These are phyloP conservation scores for Hiodon tergisus DNA, from an alignment of 2,113 vertebrate genomes.

Conservation along the genomic window DNA sequence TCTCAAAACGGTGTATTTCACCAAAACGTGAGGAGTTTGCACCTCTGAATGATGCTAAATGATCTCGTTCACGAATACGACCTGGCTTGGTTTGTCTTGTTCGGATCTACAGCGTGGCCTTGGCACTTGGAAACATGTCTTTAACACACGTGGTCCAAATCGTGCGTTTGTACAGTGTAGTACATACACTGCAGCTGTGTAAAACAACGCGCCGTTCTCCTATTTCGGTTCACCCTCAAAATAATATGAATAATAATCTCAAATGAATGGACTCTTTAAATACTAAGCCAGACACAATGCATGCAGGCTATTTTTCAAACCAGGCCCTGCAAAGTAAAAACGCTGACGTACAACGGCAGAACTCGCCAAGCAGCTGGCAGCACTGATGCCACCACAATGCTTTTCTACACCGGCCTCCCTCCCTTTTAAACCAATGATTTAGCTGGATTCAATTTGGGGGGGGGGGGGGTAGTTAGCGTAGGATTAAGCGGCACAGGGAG, in stretches of 20 bases:
- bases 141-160: too few relatives aligned
- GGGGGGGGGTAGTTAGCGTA: too few relatives aligned
- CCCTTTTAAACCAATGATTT: conserved; percentile 17
- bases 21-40: too few relatives aligned
- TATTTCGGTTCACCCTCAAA: background rate
- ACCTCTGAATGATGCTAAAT: too few relatives aligned
- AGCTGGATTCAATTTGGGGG: conserved; percentile 5
- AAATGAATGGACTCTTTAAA: conserved; percentile 11
- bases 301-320: conserved; percentile 23
- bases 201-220: background rate
- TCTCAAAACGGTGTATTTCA: too few relatives aligned
- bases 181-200: background rate
- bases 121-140: too few relatives aligned
- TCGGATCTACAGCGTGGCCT: too few relatives aligned
- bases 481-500: too few relatives aligned
- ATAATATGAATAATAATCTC: background rate
- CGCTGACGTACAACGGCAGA: conserved; percentile 22
- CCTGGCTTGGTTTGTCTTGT: too few relatives aligned
- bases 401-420: background rate
- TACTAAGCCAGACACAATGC: conserved; percentile 11
- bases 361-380: conserved; percentile 12
- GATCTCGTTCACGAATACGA: too few relatives aligned
- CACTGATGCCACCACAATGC: conserved; percentile 4
- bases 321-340: conserved; percentile 19
- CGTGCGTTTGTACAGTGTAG: too few relatives aligned